Evolutionary conservation across 2,797 vertebrate genomes (phyloP), one percentile per base, ranked within the genome.

Genomic region (Acropternis orthonyx): DNA sequence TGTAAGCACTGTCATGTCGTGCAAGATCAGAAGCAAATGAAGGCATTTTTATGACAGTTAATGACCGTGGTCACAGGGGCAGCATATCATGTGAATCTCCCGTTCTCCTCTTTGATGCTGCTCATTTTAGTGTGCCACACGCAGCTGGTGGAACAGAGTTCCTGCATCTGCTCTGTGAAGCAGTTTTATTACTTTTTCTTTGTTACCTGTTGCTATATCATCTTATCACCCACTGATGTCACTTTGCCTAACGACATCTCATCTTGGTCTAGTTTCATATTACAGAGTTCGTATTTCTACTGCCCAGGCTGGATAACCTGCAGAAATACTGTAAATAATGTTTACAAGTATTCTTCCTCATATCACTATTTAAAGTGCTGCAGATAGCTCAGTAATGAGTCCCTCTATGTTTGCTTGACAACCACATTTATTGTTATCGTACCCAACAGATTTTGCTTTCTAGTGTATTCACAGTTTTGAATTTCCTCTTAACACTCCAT

Each of bases 361-460:
- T 56, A 84, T 59, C 63, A 61, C 75, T 82, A 37, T 76, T 87
- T 86, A 73, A 94, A 94, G 63, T 74, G 75, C 78, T 79, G 73
- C 73, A 72, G 67, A 92, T 87, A 81, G 88, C 90, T 94, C 73
- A 75, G 83, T 79, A 90, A 92, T 76, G 91, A 90, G 76, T 93
- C 90, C 90, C 93, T 79, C 85, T 85, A 39, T 63, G 43, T 92
- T 79, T 81, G 66, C 85, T 73, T 93, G 95, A 95, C 85, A 92
- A 73, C 67, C 39, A 54, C 75, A 36, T 91, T 96, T 88, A 94
- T 54, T 91, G 89, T 88, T 96, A 95, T 65, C 0, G 7, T 75
- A 88, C 94, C 85, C 95, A 90, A 58, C 90, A 95, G 95, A 89
- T 89, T 94, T 69, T 58, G 63, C 83, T 92, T 90, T 85, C 77